Conservation (phyloP, 2,797 vertebrate genomes). For the Rhodeus uyekii region DNA sequence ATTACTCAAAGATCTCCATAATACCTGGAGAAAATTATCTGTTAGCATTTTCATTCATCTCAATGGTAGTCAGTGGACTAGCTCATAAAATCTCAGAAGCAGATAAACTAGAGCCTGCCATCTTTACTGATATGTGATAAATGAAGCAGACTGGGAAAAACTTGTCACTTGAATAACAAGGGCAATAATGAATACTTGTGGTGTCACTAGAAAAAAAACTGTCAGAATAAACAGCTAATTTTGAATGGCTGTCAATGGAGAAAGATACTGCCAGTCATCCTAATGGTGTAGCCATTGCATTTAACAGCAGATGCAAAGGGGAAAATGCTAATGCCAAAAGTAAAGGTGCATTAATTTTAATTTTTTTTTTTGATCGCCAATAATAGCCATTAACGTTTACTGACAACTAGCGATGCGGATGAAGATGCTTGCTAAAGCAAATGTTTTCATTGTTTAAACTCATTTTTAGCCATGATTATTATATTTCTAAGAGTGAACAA, state of each 20-base stretch:
- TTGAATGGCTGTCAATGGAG: background rate
- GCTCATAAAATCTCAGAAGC: background rate
- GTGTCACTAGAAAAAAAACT: background rate
- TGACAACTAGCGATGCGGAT: background rate
- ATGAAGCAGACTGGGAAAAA: background rate
- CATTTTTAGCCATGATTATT: background rate
- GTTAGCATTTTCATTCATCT: background rate
- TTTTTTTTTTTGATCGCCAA: background rate
- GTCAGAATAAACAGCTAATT: background rate
- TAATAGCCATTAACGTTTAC: background rate
- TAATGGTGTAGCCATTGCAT: background rate
- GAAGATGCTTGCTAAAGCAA: background rate
- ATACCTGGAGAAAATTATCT: background rate
- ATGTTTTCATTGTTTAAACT: background rate
- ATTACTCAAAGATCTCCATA: background rate
- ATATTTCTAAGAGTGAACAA: background rate
- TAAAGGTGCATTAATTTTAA: background rate
- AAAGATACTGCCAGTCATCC: background rate
- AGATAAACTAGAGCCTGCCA: background rate
- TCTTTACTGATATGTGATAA: background rate
- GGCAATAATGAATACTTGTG: background rate
- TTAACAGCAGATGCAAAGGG: background rate
- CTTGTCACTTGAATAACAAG: background rate
- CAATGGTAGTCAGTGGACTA: background rate
- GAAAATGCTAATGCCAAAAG: background rate